Conservation (phyloP, 2,797 vertebrate species). For the Gobio occitaniae region DNA sequence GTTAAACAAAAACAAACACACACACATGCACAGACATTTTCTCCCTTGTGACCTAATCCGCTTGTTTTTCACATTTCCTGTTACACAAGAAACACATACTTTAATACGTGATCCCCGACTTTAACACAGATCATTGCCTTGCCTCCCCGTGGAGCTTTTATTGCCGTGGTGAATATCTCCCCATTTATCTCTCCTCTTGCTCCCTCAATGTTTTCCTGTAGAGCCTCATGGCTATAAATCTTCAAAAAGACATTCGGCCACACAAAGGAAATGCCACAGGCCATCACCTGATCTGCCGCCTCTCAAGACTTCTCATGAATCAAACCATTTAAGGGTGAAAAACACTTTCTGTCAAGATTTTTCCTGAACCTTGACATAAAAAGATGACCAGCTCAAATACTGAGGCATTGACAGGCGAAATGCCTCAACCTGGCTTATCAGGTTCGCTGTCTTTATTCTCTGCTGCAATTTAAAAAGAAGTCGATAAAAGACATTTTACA, state of each 20-base stretch:
- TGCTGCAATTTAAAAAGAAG: neutral
- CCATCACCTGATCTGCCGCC: conserved; percentile 22
- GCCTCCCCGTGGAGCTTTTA: conserved; percentile 32
- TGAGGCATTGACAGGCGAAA: neutral
- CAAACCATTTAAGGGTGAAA: conserved; percentile 50
- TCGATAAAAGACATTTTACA: neutral
- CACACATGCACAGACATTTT: neutral
- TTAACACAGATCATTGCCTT: conserved; percentile 48
- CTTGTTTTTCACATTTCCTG: conserved; percentile 3
- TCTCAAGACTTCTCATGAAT: conserved; percentile 47
- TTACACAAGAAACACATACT: neutral
- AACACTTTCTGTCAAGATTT: conserved; percentile 45
- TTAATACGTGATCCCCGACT: conserved; percentile 13
- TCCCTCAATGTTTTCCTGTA: conserved; percentile 30
- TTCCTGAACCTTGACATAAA: conserved; percentile 10
- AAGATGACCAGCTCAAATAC: neutral
- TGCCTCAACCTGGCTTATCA: neutral
- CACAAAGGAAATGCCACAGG: conserved; percentile 60
- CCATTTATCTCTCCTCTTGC: conserved; percentile 42
- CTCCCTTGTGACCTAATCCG: neutral
- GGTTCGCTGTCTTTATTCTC: neutral
- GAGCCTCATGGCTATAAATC: conserved; percentile 51
- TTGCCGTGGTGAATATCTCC: conserved; percentile 48
- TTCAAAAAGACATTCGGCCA: conserved; percentile 49
- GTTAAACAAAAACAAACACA: neutral